These are phyloP conservation scores for Catharus minimus DNA, from an alignment of 2,113 vertebrate genomes.

Conservation along the genomic window DNA sequence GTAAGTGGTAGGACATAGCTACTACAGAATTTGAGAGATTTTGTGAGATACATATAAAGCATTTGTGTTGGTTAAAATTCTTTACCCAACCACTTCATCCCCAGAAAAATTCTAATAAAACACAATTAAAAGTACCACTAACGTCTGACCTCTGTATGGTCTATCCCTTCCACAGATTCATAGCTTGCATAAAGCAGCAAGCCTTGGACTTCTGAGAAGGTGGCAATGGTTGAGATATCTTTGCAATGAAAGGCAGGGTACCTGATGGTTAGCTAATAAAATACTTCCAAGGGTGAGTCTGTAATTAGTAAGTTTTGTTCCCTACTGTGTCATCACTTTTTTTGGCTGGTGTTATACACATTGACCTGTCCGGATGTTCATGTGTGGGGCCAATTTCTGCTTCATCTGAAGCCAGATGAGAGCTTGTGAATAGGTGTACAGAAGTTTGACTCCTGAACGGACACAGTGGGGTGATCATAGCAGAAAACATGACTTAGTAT, in stretches of 20 bases:
- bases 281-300: background rate
- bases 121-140: background rate
- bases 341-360: background rate
- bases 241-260: background rate
- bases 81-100: background rate
- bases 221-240: background rate
- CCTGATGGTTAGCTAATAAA: background rate
- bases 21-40: background rate
- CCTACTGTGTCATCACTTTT: background rate
- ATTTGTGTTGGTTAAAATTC: background rate
- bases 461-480: background rate
- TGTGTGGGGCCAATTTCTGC: background rate
- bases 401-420: background rate
- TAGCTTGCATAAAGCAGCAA: background rate
- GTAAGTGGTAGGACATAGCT: background rate
- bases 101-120: background rate
- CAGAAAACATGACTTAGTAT: background rate
- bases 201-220: background rate
- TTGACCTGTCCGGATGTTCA: background rate
- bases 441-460: background rate
- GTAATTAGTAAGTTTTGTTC: background rate
- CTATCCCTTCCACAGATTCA: background rate
- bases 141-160: background rate
- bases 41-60: background rate
- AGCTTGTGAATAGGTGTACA: rapidly evolving